Evolutionary conservation across 2,888 invertebrate species (phyloP).

Genomic region (Unio delphinus): DNA sequence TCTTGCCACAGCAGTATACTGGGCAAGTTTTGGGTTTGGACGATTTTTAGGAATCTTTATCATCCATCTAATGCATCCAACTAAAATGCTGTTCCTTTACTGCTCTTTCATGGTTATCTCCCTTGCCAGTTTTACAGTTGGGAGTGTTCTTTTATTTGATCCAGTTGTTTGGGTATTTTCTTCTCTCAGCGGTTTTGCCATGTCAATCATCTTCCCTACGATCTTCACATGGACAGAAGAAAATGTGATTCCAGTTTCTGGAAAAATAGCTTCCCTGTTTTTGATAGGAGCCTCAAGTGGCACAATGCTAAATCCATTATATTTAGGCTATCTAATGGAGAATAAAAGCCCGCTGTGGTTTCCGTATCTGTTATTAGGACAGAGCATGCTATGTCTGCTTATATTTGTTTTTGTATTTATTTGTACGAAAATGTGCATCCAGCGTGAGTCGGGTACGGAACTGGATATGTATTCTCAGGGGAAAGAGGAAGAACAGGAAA

Average conservation of each 20-base stretch:
- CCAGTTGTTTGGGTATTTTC: slow-evolving; percentile 63
- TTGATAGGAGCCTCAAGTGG: slow-evolving; percentile 68
- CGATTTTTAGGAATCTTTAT: slow-evolving; percentile 68
- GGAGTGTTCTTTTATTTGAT: slow-evolving; percentile 12
- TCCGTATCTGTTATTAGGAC: slow-evolving; percentile 27
- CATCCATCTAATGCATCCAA: slow-evolving; percentile 64
- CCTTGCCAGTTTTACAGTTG: slow-evolving; percentile 33
- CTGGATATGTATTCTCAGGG: too few species aligned
- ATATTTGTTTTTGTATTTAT: not conserved
- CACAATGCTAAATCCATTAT: slow-evolving; percentile 67
- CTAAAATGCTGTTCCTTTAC: slow-evolving; percentile 65
- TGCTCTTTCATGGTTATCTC: slow-evolving; percentile 27
- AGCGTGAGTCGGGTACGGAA: too few species aligned
- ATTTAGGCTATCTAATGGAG: slow-evolving; percentile 55
- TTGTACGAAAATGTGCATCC: too few species aligned
- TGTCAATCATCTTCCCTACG: slow-evolving; percentile 72
- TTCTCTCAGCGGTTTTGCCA: slow-evolving; percentile 66
- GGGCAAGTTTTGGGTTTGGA: slow-evolving; percentile 70
- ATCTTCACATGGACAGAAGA: slow-evolving; percentile 71
- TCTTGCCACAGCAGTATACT: slow-evolving; percentile 68
- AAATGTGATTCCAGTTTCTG: slow-evolving; percentile 67
- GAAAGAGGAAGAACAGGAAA: too few species aligned
- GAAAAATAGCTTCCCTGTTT: slow-evolving; percentile 69
- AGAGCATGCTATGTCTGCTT: slow-evolving; percentile 18
- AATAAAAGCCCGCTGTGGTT: slow-evolving; percentile 37